Conservation (phyloP, 2,888 invertebrate species). For the Habrosyne pyritoides region DNA sequence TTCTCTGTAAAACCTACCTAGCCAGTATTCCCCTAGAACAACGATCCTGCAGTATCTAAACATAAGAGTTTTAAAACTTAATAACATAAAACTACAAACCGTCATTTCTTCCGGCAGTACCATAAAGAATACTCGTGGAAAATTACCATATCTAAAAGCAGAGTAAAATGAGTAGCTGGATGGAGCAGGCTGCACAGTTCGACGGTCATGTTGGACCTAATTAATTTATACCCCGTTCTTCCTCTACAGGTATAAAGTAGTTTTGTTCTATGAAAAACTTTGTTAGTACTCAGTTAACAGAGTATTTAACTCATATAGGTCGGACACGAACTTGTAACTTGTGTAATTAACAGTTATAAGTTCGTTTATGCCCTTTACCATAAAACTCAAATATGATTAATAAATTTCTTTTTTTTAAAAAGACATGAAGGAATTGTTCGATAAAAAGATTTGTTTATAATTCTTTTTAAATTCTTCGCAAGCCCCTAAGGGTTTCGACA, state of each 20-base stretch:
- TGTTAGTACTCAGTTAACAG: slow-evolving; percentile 17
- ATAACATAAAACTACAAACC: background rate
- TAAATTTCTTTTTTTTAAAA: too few species aligned
- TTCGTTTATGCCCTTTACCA: too few species aligned
- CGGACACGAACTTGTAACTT: too few species aligned
- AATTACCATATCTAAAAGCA: slow-evolving; percentile 6
- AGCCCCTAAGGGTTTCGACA: too few species aligned
- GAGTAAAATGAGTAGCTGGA: background rate
- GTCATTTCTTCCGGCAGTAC: background rate
- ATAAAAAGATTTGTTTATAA: too few species aligned
- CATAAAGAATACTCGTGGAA: background rate
- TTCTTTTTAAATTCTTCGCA: too few species aligned
- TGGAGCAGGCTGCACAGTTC: slow-evolving; percentile 24
- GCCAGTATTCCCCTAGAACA: background rate
- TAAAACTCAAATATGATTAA: too few species aligned
- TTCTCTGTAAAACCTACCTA: background rate
- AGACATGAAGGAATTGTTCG: too few species aligned
- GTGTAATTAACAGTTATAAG: too few species aligned
- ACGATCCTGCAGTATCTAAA: background rate
- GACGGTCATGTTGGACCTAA: slow-evolving; percentile 49
- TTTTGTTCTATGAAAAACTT: slow-evolving; percentile 39
- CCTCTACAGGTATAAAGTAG: slow-evolving; percentile 36
- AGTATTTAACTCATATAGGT: too few species aligned
- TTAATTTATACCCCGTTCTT: slow-evolving; percentile 54
- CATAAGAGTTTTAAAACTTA: background rate